These are phyloP conservation scores for Pedionomus torquatus DNA, from an alignment of 2,113 vertebrate species.

Conservation along the genomic window DNA sequence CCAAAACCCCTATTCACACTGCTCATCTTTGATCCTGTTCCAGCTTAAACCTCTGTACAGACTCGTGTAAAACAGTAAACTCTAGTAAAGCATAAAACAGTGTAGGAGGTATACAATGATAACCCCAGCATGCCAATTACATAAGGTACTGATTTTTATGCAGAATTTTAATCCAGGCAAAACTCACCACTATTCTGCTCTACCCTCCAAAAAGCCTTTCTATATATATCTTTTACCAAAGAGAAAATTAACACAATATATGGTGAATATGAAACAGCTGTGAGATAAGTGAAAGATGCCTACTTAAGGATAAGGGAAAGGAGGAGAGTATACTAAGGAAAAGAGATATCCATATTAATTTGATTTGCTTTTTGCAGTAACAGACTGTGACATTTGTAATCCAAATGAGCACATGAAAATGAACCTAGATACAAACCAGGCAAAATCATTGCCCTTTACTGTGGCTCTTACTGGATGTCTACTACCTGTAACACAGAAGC, in stretches of 20 bases:
- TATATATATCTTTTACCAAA: not conserved
- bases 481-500: not conserved
- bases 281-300: not conserved
- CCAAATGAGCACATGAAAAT: constrained; percentile 31
- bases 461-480: not conserved
- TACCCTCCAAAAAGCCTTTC: not conserved
- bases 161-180: not conserved
- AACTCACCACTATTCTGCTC: not conserved
- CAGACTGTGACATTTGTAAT: constrained; percentile 30
- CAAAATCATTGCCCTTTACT: constrained; percentile 43
- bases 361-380: not conserved
- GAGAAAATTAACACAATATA: not conserved
- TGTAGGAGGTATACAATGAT: not conserved
- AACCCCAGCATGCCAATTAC: not conserved
- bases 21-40: not conserved
- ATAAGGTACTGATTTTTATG: not conserved
- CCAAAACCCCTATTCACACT: not conserved
- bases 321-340: not conserved
- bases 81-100: not conserved
- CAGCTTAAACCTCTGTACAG: not conserved
- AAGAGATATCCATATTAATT: not conserved
- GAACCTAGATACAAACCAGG: constrained; percentile 25
- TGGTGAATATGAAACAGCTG: not conserved
- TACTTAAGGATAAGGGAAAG: not conserved
- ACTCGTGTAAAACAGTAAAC: not conserved